Percentiles rank a stretch among this genome's conserved stretches.
These are phyloP conservation scores for Amia ocellicauda DNA, from an alignment of 2,113 vertebrate genomes.

Conservation along the genomic window DNA sequence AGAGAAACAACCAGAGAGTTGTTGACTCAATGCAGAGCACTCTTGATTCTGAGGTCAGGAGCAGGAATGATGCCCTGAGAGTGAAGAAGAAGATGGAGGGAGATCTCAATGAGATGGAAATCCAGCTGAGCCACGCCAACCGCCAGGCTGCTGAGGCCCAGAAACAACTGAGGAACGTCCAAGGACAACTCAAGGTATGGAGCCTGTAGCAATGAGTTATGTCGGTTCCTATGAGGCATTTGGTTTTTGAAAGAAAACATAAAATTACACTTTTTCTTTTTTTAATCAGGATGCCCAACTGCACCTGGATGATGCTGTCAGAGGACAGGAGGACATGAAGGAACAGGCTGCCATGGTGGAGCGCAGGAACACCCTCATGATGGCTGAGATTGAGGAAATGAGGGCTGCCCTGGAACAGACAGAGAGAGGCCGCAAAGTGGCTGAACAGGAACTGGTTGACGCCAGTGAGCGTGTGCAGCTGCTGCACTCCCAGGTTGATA, in stretches of 20 bases:
- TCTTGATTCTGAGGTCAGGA: conserved; percentile 66
- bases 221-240: not conserved
- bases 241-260: too few species aligned
- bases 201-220: not conserved
- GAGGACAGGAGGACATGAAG: conserved; percentile 69
- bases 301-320: conserved; percentile 75
- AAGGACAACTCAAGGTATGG: conserved; percentile 71
- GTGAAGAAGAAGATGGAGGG: conserved; percentile 81
- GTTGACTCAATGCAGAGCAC: conserved; percentile 67
- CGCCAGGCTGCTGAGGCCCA: conserved; percentile 62
- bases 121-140: conserved; percentile 72
- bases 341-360: conserved; percentile 70
- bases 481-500: conserved; percentile 69
- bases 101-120: conserved; percentile 77
- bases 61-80: conserved; percentile 66
- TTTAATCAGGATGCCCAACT: conserved; percentile 74
- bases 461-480: conserved; percentile 59
- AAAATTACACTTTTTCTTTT: too few species aligned
- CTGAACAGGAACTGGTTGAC: conserved; percentile 75
- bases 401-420: conserved; percentile 72
- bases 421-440: conserved; percentile 64
- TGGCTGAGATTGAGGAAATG: conserved; percentile 74
- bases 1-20: conserved; percentile 61
- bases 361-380: conserved; percentile 66
- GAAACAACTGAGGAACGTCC: conserved; percentile 65